Percentiles rank a stretch among this genome's conserved stretches.
These are phyloP conservation scores for Indicator indicator DNA, from an alignment of 2,113 vertebrate species.

Conservation along the genomic window DNA sequence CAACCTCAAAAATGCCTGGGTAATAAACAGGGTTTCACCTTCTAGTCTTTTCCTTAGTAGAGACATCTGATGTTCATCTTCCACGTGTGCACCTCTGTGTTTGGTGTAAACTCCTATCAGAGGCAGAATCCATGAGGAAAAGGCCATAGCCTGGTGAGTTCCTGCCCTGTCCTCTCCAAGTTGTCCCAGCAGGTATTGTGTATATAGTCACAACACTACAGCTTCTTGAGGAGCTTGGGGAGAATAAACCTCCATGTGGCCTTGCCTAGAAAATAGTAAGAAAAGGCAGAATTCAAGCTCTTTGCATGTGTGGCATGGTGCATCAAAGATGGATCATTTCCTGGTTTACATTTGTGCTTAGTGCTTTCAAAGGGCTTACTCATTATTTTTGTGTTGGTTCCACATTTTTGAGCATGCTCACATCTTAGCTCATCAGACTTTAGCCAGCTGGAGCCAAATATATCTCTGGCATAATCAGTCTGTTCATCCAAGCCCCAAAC, in stretches of 20 bases:
- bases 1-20: no score
- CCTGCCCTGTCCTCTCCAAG: not conserved
- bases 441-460: constrained; percentile 46
- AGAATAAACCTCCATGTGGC: not conserved
- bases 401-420: not conserved
- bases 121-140: not conserved
- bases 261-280: not conserved
- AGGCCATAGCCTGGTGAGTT: not conserved
- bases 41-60: no score
- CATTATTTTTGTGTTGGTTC: constrained; percentile 52
- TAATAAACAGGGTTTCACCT: no score
- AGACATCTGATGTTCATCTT: no score
- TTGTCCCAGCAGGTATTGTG: not conserved
- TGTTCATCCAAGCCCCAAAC: constrained; percentile 15
- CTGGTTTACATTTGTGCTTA: not conserved
- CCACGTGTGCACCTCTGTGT: no score
- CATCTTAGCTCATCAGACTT: constrained; percentile 53
- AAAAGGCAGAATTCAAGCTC: not conserved
- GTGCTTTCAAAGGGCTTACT: constrained; percentile 49
- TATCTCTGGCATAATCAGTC: constrained; percentile 43
- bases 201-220: not conserved
- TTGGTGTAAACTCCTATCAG: not conserved
- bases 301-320: not conserved
- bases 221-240: not conserved
- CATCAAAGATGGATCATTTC: constrained; percentile 24